Conservation (phyloP, 1,140 invertebrate species). For the Monomorium pharaonis region DNA sequence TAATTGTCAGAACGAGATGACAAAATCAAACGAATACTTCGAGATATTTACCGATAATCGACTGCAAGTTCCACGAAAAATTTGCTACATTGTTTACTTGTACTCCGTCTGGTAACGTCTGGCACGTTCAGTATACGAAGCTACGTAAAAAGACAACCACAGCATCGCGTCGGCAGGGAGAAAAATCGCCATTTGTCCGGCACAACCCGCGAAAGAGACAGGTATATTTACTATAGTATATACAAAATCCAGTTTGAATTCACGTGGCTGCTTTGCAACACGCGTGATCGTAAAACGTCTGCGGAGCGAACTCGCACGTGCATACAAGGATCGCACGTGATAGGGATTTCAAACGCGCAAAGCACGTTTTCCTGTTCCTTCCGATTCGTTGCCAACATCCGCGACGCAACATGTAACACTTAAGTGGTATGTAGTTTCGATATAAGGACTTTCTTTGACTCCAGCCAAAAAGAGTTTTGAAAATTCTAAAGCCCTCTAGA, state of each 20-base stretch:
- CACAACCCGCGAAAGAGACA: neutral
- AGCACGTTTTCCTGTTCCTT: conserved; percentile 38
- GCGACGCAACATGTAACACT: conserved; percentile 35
- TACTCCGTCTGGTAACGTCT: neutral
- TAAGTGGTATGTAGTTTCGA: conserved; percentile 59
- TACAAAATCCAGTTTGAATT: conserved; percentile 21
- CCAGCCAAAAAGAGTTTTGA: neutral
- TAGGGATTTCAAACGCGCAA: conserved; percentile 46
- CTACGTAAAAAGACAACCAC: neutral
- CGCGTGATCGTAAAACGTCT: conserved; percentile 11
- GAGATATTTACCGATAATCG: neutral
- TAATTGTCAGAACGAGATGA: neutral
- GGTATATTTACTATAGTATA: conserved; percentile 13
- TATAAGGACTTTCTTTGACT: conserved; percentile 22
- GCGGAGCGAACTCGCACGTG: conserved; percentile 30
- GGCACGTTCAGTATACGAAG: neutral
- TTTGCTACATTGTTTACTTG: neutral
- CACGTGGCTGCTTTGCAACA: conserved; percentile 34
- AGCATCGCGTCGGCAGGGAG: neutral
- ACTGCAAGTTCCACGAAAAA: neutral
- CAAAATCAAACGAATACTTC: neutral
- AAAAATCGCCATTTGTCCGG: conserved; percentile 25
- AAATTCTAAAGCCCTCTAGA: conserved; percentile 38
- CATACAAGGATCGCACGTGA: conserved; percentile 62
- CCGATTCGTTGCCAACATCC: conserved; percentile 42